Conservation (phyloP, 2,113 vertebrate species). For the Tretioscincus oriximinensis region DNA sequence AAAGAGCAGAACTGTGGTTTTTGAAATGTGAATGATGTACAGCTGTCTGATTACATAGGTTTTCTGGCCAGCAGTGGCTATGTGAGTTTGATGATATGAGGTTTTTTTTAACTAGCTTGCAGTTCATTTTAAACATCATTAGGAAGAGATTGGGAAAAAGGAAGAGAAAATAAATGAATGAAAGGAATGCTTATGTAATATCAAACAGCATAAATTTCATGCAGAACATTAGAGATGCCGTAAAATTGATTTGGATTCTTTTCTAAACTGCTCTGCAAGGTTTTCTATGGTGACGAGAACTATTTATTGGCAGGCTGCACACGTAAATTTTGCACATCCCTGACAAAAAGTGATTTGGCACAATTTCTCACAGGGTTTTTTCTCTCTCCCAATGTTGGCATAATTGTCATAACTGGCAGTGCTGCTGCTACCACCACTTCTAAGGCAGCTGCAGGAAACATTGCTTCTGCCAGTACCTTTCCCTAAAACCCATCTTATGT, state of each 20-base stretch:
- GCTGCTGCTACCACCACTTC: background rate
- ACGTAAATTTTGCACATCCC: background rate
- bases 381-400: background rate
- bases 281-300: background rate
- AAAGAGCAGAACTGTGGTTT: background rate
- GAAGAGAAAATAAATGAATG: background rate
- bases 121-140: too few relatives aligned
- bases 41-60: conserved; percentile 11
- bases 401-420: background rate
- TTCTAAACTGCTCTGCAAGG: background rate
- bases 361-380: background rate
- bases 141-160: background rate
- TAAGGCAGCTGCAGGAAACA: background rate
- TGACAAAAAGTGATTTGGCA: background rate
- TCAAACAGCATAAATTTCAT: conserved; percentile 1
- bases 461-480: background rate
- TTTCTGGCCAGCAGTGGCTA: background rate
- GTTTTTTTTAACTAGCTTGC: too few relatives aligned
- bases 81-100: background rate
- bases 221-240: background rate
- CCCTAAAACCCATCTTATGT: background rate
- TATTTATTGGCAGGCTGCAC: conserved; percentile 4
- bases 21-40: background rate
- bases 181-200: background rate
- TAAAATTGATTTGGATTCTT: conserved; percentile 4